These are phyloP conservation scores for Halcyon badia DNA, from an alignment of 2,797 vertebrate genomes.

Conservation along the genomic window DNA sequence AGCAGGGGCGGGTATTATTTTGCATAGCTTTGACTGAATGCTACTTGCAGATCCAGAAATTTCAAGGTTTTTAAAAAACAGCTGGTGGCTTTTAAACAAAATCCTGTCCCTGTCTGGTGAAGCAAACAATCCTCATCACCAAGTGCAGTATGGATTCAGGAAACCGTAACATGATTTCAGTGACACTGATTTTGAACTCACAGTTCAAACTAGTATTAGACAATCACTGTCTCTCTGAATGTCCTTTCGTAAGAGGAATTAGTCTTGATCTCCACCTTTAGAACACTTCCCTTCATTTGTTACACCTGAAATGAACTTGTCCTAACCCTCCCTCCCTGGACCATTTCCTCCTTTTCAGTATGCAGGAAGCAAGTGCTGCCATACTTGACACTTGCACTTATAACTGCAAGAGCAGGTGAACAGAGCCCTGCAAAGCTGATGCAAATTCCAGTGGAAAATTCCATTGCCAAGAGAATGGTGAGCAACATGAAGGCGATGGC, in stretches of 20 bases:
- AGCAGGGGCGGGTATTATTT: fast-evolving
- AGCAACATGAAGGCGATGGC: fast-evolving
- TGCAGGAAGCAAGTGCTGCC: fast-evolving
- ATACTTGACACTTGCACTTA: fast-evolving
- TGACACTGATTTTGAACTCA: background rate
- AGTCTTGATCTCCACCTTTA: background rate
- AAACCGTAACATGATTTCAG: fast-evolving
- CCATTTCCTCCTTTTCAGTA: background rate
- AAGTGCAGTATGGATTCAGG: background rate
- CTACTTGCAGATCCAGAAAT: background rate
- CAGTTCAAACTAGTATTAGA: background rate
- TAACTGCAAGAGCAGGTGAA: background rate
- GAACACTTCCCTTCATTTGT: background rate
- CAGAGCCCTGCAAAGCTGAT: background rate
- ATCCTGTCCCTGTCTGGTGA: background rate
- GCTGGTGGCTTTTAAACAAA: background rate
- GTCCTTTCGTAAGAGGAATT: background rate
- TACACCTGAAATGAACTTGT: background rate
- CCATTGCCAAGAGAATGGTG: background rate
- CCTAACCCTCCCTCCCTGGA: background rate
- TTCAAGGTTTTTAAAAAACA: background rate
- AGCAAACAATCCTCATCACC: background rate
- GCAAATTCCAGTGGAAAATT: background rate
- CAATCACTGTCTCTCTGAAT: background rate
- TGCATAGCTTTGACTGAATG: background rate